These are phyloP conservation scores for Chromobotia macracanthus DNA, from an alignment of 2,797 vertebrate species.

Conservation along the genomic window DNA sequence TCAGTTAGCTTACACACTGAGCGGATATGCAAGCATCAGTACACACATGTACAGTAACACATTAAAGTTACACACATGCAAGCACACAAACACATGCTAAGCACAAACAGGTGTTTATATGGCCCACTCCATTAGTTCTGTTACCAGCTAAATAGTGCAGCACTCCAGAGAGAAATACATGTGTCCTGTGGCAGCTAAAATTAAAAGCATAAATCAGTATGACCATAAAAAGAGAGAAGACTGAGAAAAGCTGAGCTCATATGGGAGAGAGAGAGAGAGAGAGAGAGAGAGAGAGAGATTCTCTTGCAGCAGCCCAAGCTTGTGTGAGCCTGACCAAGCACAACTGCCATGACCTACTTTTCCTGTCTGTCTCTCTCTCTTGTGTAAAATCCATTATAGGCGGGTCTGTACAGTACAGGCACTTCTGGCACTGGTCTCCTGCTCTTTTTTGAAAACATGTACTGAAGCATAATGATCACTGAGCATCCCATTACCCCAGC, in stretches of 20 bases:
- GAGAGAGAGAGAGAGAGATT: slow-evolving; percentile 32
- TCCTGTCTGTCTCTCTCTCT: slow-evolving; percentile 53
- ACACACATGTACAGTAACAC: neutral
- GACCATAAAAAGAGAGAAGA: slow-evolving; percentile 17
- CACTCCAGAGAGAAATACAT: neutral
- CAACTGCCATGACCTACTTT: slow-evolving; percentile 79
- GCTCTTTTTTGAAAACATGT: slow-evolving; percentile 58
- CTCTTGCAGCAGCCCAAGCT: slow-evolving; percentile 60
- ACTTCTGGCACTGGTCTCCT: slow-evolving; percentile 8
- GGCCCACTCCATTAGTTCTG: neutral
- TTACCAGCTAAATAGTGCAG: slow-evolving; percentile 14
- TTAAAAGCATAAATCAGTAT: neutral
- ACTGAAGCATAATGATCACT: slow-evolving; percentile 57
- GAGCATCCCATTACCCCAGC: slow-evolving; percentile 38
- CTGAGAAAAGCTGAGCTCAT: neutral
- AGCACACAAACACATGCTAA: neutral
- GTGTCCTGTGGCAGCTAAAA: neutral
- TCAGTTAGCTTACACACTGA: neutral
- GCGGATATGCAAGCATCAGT: neutral
- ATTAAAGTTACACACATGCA: neutral
- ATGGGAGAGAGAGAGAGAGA: neutral
- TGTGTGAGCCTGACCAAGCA: slow-evolving; percentile 69
- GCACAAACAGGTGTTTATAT: slow-evolving; percentile 15
- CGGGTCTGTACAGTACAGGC: slow-evolving; percentile 35
- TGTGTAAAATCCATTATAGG: slow-evolving; percentile 29